A percentile compares a stretch with the other conserved stretches of the same genome.
Evolutionary conservation across 2,797 vertebrate genomes (phyloP).

Genomic region (Micromesistius poutassou): DNA sequence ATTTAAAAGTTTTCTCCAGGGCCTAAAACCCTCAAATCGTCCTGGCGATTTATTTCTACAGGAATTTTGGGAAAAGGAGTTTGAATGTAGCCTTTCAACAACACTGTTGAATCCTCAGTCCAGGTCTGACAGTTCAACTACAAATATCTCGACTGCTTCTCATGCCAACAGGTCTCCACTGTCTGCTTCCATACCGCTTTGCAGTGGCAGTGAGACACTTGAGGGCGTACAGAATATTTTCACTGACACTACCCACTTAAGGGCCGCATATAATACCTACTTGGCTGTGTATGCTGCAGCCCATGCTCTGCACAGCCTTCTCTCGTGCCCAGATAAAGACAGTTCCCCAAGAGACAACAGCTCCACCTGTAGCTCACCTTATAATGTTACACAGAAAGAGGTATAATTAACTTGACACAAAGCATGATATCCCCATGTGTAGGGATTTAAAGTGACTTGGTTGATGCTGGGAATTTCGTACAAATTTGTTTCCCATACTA

Average conservation of each 20-base stretch:
- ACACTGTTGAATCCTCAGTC: slow-evolving; percentile 9
- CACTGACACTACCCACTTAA: slow-evolving; percentile 50
- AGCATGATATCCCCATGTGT: background rate
- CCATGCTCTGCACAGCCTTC: slow-evolving; percentile 66
- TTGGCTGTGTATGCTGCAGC: slow-evolving; percentile 62
- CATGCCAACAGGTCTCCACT: background rate
- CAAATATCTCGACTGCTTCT: background rate
- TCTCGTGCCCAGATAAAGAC: slow-evolving; percentile 49
- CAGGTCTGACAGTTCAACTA: background rate
- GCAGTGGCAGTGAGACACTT: slow-evolving; percentile 26
- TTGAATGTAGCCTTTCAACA: slow-evolving; percentile 41
- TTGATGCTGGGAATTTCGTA: background rate
- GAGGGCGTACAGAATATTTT: slow-evolving; percentile 33
- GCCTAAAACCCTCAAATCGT: slow-evolving; percentile 39
- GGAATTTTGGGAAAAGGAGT: slow-evolving; percentile 51
- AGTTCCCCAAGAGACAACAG: slow-evolving; percentile 20
- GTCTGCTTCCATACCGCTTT: background rate
- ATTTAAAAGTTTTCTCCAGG: slow-evolving; percentile 43
- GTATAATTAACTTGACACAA: slow-evolving; percentile 34
- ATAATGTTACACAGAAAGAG: slow-evolving; percentile 53
- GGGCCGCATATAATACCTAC: slow-evolving; percentile 54
- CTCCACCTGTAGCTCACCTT: slow-evolving; percentile 46
- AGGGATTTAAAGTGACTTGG: background rate
- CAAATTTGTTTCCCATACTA: background rate
- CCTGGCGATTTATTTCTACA: slow-evolving; percentile 39